Evolutionary conservation across 2,113 vertebrate genomes (phyloP), one percentile per base, ranked within the genome.

Genomic region (Amphiprion ocellaris): DNA sequence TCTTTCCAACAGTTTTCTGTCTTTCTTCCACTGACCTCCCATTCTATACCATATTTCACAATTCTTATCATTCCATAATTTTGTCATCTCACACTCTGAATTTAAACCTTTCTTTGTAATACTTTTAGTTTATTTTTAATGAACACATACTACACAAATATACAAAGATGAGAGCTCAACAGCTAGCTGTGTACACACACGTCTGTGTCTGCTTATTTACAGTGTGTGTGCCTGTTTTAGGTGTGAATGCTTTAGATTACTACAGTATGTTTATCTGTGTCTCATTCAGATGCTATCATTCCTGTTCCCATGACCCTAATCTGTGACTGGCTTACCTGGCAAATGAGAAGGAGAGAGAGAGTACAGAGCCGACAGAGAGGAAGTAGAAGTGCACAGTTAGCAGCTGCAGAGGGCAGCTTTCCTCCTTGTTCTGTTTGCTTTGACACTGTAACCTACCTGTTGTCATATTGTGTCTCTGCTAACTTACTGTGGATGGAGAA

Each of bases 241-340:
- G 23, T 64, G 54, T 21, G 41, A 23, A 46, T 21, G 12, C 26
- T 19, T 49, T 72, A 16, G 17, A 41, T 33, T 56, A 2, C 49
- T 61, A 33, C 12, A 62, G 9, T 41, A 23, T 50, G 37, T 62
- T 28, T 23, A 41, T 16, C 60, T 54, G 23, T 67, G 16, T 63
- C 52, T 69, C 41, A 37, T 54, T 55, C 33, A 72, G n/a, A 62
- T 66, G 46, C 64, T 72, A 37, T 79, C 64, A 74, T 24, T 81
- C 49, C 60, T 81, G 52, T 41, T 82, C 75, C 33, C 26, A 24
- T 85, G 77, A 79, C 84, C 82, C 69, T 89, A 87, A 93, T 90
- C 86, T 87, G 66, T 62, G 54, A 55, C 63, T 77, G 61, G 59
- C 41, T 88, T 89, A 83, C 46, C 41, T 83, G 58, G 76, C 69